Evolutionary conservation across 2,797 vertebrate genomes (phyloP).

Genomic region (Salarias fasciatus): DNA sequence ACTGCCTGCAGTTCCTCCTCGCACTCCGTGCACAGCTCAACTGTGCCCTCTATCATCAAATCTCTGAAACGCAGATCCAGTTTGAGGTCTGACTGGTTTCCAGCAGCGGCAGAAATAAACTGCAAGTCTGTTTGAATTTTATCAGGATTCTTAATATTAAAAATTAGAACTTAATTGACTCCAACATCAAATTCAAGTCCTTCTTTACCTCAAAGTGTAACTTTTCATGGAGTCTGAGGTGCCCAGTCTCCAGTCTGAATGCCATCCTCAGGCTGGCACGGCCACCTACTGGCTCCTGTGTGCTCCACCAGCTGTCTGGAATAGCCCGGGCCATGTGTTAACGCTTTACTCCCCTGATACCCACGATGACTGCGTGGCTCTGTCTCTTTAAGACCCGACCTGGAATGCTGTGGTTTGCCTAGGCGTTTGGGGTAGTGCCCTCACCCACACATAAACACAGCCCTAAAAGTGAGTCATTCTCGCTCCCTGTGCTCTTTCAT

Average conservation of each 20-base stretch:
- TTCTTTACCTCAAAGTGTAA: too few species aligned
- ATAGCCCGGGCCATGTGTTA: slow-evolving; percentile 70
- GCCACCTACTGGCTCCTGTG: slow-evolving; percentile 64
- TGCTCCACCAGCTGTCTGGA: slow-evolving; percentile 57
- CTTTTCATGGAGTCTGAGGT: background rate
- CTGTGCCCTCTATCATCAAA: slow-evolving; percentile 80
- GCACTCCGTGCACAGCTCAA: slow-evolving; percentile 76
- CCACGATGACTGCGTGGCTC: slow-evolving; percentile 70
- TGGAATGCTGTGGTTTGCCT: slow-evolving; percentile 83
- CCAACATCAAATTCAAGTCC: too few species aligned
- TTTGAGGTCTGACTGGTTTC: background rate
- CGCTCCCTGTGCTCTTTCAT: slow-evolving; percentile 19
- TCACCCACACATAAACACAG: slow-evolving; percentile 77
- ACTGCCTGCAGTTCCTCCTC: background rate
- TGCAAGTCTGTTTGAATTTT: background rate
- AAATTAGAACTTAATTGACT: too few species aligned
- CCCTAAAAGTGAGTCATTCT: slow-evolving; percentile 66
- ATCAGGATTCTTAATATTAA: too few species aligned
- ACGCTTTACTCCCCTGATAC: slow-evolving; percentile 76
- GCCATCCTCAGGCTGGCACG: slow-evolving; percentile 41
- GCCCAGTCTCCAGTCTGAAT: slow-evolving; percentile 21
- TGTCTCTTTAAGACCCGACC: slow-evolving; percentile 78
- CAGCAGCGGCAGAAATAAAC: slow-evolving; percentile 3
- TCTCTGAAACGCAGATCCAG: slow-evolving; percentile 24
- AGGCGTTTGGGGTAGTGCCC: slow-evolving; percentile 81